Percentiles rank a stretch among this genome's conserved stretches.
phyloP scores from a whole-genome alignment of 2,888 invertebrate species.

The Hirtodrosophila cameraria region DNA sequence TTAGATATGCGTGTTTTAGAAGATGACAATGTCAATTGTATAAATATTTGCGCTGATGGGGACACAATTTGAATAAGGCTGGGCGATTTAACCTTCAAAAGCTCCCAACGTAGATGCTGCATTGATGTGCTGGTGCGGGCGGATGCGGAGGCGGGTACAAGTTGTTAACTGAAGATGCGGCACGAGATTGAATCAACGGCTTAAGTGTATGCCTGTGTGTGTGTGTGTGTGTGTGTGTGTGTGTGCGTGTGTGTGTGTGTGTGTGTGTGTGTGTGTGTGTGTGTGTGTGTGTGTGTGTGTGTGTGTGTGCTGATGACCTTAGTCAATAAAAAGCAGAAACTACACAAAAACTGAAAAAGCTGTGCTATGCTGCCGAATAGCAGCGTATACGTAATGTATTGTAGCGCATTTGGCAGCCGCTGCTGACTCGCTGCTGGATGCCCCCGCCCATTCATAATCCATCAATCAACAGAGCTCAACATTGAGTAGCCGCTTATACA shows the following conservation, averaged over 20 bases:
- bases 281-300: slow-evolving; percentile 26
- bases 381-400: slow-evolving; percentile 45
- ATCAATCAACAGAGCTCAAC: slow-evolving; percentile 5
- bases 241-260: slow-evolving; percentile 16
- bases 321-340: slow-evolving; percentile 66
- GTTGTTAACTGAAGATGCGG: slow-evolving; percentile 69
- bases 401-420: slow-evolving; percentile 19
- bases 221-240: slow-evolving; percentile 26
- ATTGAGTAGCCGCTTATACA: slow-evolving; percentile 3
- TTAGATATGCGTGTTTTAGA: too few species aligned
- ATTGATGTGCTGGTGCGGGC: neutral
- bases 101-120: slow-evolving; percentile 21
- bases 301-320: slow-evolving; percentile 73
- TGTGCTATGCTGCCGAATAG: slow-evolving; percentile 4
- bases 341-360: slow-evolving; percentile 5
- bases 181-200: slow-evolving; percentile 44
- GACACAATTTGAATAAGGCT: slow-evolving; percentile 57
- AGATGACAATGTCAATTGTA: too few species aligned
- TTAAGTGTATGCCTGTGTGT: slow-evolving; percentile 24
- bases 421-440: neutral
- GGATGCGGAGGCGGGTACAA: slow-evolving; percentile 24
- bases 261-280: slow-evolving; percentile 27
- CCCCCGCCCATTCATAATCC: slow-evolving; percentile 21
- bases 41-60: slow-evolving; percentile 27
- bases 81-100: slow-evolving; percentile 72